Conservation (phyloP, 2,797 vertebrate genomes). For the Euphonia xanthogaster region DNA sequence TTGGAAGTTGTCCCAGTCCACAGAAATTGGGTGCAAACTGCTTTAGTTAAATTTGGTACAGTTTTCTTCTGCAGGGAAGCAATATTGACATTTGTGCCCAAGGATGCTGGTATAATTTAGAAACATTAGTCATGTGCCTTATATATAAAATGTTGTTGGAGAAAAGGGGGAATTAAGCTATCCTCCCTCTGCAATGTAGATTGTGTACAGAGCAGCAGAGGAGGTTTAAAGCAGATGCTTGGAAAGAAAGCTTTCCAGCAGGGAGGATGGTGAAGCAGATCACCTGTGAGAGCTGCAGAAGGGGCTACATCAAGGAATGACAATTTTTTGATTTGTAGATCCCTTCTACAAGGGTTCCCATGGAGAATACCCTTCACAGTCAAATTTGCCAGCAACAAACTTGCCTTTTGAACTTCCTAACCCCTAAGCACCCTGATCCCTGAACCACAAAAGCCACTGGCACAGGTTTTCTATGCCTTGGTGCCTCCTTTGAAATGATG, state of each 20-base stretch:
- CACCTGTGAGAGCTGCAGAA: background rate
- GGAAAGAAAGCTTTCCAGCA: background rate
- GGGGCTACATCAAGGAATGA: background rate
- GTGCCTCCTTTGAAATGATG: background rate
- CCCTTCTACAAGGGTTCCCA: background rate
- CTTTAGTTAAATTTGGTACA: constrained; percentile 3
- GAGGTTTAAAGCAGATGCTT: background rate
- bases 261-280: background rate
- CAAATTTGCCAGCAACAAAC: background rate
- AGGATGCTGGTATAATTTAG: background rate
- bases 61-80: background rate
- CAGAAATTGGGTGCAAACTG: background rate
- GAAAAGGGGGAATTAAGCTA: background rate
- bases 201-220: background rate
- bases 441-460: background rate
- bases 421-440: background rate
- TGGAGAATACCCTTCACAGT: background rate
- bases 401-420: background rate
- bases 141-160: background rate
- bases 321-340: background rate
- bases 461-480: background rate
- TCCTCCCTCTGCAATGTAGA: background rate
- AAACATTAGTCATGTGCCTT: background rate
- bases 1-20: background rate
- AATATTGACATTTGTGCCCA: background rate